Percentiles rank a stretch among this genome's conserved stretches.
phyloP scores from a whole-genome alignment of 2,888 invertebrate species.

The Meiosimyza platycephala region DNA sequence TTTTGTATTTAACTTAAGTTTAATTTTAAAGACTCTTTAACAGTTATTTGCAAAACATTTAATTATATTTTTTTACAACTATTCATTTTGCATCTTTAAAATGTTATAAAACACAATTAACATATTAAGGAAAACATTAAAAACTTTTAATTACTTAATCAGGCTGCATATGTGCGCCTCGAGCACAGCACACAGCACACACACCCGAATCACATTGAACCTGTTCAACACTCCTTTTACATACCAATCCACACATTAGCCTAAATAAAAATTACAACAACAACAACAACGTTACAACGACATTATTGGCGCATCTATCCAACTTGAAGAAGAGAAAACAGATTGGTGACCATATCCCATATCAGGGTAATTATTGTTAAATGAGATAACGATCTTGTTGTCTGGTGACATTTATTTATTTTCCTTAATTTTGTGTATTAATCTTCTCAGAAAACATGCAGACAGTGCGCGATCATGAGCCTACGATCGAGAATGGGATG shows the following conservation, averaged over 20 bases:
- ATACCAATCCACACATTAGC: constrained; percentile 27
- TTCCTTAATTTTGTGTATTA: constrained; percentile 68
- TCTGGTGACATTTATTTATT: constrained; percentile 68
- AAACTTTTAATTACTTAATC: constrained; percentile 23
- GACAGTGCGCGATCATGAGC: no score
- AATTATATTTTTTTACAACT: no score
- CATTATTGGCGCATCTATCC: constrained; percentile 29
- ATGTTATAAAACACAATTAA: no score
- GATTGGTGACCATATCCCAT: constrained; percentile 68
- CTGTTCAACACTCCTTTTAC: constrained; percentile 33
- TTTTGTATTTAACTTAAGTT: neutral
- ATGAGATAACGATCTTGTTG: constrained; percentile 68
- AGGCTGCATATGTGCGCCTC: neutral
- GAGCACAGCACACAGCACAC: neutral
- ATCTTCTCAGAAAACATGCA: constrained; percentile 62
- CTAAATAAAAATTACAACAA: constrained; percentile 22
- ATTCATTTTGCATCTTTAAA: no score
- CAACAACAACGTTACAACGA: constrained; percentile 18
- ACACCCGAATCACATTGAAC: constrained; percentile 18
- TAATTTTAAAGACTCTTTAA: neutral
- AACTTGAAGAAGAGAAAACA: constrained; percentile 49
- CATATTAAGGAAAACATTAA: no score
- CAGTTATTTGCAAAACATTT: neutral
- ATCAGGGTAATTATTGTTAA: constrained; percentile 69
- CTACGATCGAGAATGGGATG: no score